Base-by-base conservation (phyloP, 2,797 vertebrate species). In the Synanceia verrucosa region DNA sequence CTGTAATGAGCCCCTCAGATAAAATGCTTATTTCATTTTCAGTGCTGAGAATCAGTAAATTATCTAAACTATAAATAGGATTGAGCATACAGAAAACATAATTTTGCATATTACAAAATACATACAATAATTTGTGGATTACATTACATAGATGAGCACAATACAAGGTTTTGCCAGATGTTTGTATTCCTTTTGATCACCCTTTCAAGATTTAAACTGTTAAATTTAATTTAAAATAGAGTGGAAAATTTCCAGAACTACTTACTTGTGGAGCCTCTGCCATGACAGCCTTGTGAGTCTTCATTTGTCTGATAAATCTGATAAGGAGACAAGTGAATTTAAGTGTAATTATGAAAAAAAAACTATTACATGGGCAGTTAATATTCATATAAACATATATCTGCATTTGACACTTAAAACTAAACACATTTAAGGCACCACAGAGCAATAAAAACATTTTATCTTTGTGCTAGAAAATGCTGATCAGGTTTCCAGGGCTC, bases 181-280 rank as follows among this genome's bases (percentile, higher is more conserved):
- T 58, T 57, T 70, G 50, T 69, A 29, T 74, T 65, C 53, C 43
- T 69, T n/a, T 33, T 51, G 12, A 65, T 57, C 75, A 43, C 41
- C 13, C 34, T 13, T 16, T 50, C 29, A 70, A 37, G 14, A 37
- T 66, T 46, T 53, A 76, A 76, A 59, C 33, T 51, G 4, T 51
- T 68, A 52, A 61, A 77, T 53, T n/a, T n/a, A n/a, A 74, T 39
- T 6, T 12, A 39, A n/a, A n/a, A n/a, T n/a, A 43, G 61, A 50
- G 31, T 65, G 66, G 76, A 81, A 86, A 89, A 82, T 68, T 70
- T 72, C 46, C 68, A 67, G 50, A 67, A 36, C 18, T 65, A 29
- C 33, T 65, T 48, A 48, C 28, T 48, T 59, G 43, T 50, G 73
- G 28, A 53, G 26, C 9, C 28, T 55, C 6, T 21, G n/a, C 21